These are phyloP conservation scores for Nemopilema nomurai DNA, from an alignment of 30 jellyfish, hydroid and myxozoan genomes.

Conservation along the genomic window DNA sequence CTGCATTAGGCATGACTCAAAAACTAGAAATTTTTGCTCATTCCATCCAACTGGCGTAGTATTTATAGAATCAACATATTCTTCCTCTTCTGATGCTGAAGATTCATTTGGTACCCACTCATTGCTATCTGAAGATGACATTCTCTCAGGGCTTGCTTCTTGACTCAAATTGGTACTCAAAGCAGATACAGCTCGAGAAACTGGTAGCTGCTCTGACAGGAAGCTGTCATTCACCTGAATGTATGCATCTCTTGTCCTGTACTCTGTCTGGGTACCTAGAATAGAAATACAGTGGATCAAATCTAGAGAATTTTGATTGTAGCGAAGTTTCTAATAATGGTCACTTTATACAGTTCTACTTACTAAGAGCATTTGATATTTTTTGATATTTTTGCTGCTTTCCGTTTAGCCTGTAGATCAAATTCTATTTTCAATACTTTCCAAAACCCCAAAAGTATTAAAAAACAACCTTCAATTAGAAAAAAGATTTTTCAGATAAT, in stretches of 20 bases:
- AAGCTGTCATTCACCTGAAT: neutral
- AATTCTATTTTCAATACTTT: neutral
- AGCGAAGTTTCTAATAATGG: neutral
- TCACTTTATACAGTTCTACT: neutral
- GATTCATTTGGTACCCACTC: constrained; percentile 29
- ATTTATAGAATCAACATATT: neutral
- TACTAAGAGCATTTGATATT: neutral
- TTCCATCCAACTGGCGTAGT: constrained; percentile 6
- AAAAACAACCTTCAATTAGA: neutral
- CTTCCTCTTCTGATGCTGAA: constrained; percentile 18
- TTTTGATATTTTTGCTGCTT: neutral
- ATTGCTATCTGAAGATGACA: constrained; percentile 3
- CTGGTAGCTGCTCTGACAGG: neutral
- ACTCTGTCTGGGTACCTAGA: neutral
- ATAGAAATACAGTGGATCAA: neutral
- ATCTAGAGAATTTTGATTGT: neutral
- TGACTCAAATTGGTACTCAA: neutral
- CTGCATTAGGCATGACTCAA: constrained; percentile 30
- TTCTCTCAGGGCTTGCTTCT: constrained; percentile 8
- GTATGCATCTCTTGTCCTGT: neutral
- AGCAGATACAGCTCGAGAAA: neutral
- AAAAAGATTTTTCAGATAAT: neutral
- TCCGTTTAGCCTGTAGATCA: neutral
- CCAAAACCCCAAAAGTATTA: neutral
- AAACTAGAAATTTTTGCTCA: constrained; percentile 24